These are phyloP conservation scores for Pseudonaja textilis DNA, from an alignment of 2,113 vertebrate species.

Conservation along the genomic window DNA sequence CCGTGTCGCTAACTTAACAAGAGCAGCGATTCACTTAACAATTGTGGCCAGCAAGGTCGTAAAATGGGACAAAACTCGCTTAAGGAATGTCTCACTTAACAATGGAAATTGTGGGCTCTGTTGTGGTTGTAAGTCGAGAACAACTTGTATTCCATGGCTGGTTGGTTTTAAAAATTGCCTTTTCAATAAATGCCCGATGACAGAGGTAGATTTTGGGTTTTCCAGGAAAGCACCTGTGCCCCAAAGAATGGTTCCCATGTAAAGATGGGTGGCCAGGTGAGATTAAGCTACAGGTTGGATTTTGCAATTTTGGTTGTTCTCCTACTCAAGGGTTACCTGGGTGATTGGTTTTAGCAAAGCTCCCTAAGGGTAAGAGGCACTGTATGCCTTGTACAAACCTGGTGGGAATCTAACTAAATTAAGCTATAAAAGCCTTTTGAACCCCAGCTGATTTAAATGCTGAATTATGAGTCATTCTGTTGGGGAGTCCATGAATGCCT, in stretches of 20 bases:
- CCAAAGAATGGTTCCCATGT: background rate
- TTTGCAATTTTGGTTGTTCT: background rate
- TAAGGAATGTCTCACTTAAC: background rate
- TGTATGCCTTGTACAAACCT: background rate
- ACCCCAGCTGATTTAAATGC: background rate
- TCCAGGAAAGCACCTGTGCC: background rate
- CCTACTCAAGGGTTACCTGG: background rate
- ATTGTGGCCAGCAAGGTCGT: background rate
- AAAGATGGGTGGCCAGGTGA: background rate
- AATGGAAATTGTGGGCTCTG: background rate
- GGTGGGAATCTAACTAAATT: background rate
- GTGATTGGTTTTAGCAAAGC: background rate
- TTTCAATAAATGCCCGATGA: background rate
- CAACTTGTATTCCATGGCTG: background rate
- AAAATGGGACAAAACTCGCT: background rate
- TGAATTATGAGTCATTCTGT: background rate
- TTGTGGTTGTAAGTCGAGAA: background rate
- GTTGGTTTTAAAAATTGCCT: background rate
- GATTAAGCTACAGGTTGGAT: background rate
- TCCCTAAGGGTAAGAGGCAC: background rate
- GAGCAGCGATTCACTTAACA: too few species aligned
- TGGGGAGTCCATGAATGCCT: background rate
- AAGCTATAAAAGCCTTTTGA: background rate
- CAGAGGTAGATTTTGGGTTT: background rate
- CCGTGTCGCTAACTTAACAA: too few species aligned